Evolutionary conservation across 2,888 invertebrate species (phyloP).

Genomic region (Melipona bicolor): DNA sequence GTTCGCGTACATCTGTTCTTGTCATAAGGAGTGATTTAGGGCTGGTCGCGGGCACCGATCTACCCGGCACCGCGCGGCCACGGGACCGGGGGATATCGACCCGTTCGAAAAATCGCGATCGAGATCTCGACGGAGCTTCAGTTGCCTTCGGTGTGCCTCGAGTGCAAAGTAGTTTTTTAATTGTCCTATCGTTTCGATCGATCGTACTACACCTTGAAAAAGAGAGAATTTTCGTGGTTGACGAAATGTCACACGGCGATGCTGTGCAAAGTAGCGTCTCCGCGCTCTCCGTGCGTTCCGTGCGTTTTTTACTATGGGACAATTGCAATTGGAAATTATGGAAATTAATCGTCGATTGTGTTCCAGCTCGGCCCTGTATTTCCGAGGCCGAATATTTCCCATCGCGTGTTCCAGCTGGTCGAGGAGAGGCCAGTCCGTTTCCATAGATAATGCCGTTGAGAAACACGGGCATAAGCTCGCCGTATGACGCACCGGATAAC

Average conservation of each 20-base stretch:
- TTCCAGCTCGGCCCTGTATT: conserved; percentile 1
- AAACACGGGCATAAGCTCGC: conserved; percentile 67
- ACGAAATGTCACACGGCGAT: too few relatives aligned
- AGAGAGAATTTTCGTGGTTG: too few relatives aligned
- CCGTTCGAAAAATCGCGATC: neutral
- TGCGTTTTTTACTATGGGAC: neutral
- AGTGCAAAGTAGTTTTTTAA: too few relatives aligned
- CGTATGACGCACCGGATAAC: conserved; percentile 76
- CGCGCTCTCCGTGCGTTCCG: neutral
- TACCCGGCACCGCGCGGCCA: conserved; percentile 34
- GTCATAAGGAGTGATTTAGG: conserved; percentile 82
- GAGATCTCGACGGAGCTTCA: neutral
- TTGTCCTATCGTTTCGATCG: too few relatives aligned
- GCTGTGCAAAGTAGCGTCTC: too few relatives aligned
- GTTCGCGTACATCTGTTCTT: conserved; percentile 83
- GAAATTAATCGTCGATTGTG: neutral
- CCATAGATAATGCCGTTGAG: conserved; percentile 55
- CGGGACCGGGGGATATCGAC: conserved; percentile 51
- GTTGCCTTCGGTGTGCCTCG: too few relatives aligned
- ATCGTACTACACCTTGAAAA: too few relatives aligned
- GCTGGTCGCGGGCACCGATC: conserved; percentile 61
- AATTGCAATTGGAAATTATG: neutral
- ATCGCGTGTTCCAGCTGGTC: conserved; percentile 28
- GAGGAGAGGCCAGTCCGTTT: conserved; percentile 56
- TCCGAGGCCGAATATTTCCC: conserved; percentile 38